Evolutionary conservation across 2,888 invertebrate species (phyloP).

Genomic region (Drosophila lacicola): DNA sequence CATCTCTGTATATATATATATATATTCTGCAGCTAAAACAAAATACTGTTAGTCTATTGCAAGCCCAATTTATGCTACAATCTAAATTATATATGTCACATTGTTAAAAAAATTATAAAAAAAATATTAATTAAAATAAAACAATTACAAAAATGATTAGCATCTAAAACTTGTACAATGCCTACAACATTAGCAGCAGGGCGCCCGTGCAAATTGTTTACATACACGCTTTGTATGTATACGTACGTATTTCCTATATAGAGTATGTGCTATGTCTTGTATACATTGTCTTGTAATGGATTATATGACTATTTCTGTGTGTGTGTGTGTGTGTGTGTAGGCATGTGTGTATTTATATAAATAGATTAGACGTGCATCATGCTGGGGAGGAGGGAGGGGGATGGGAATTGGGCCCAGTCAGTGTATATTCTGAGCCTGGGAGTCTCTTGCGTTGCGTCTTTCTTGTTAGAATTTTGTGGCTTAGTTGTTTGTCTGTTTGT

Average conservation of each 20-base stretch:
- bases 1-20: constrained; percentile 36
- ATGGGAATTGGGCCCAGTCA: constrained; percentile 42
- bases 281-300: constrained; percentile 78
- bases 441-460: constrained; percentile 79
- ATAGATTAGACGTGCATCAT: constrained; percentile 78
- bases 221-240: constrained; percentile 44
- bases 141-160: constrained; percentile 67
- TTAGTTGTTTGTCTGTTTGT: constrained; percentile 56
- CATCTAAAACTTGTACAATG: constrained; percentile 77
- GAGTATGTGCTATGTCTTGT: constrained; percentile 80
- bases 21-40: constrained; percentile 60
- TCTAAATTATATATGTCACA: constrained; percentile 65
- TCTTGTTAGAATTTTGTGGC: constrained; percentile 78
- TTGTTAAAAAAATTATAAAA: constrained; percentile 56
- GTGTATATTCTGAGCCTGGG: constrained; percentile 56
- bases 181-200: constrained; percentile 45
- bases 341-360: constrained; percentile 52
- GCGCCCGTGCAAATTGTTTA: constrained; percentile 61
- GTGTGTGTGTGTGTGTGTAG: constrained; percentile 13
- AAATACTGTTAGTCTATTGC: constrained; percentile 80
- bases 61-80: constrained; percentile 70
- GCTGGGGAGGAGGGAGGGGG: constrained; percentile 35
- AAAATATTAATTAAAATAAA: constrained; percentile 35
- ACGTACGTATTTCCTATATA: constrained; percentile 61
- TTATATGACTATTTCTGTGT: constrained; percentile 75